Percentiles rank a stretch among this genome's conserved stretches.
Conservation (phyloP, 2,888 invertebrate genomes). For the Mimachlamys varia region DNA sequence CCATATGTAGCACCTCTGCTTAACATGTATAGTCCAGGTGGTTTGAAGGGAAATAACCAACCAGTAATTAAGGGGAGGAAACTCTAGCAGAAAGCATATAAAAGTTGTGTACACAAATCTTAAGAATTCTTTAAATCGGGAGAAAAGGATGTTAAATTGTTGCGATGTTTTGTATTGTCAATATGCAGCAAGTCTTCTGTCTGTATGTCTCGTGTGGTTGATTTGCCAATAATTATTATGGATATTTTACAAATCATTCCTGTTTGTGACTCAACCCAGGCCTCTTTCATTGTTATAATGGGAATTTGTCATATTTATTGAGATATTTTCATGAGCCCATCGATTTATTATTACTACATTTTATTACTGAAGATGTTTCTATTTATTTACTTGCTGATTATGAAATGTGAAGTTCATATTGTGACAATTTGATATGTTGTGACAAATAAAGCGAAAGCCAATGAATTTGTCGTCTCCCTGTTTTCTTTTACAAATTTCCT, state of each 20-base stretch:
- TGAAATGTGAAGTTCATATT: conserved; percentile 48
- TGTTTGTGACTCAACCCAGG: conserved; percentile 43
- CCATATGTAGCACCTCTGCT: no score
- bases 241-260: conserved; percentile 45
- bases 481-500: no score
- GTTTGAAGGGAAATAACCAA: no score
- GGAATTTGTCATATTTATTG: conserved; percentile 8
- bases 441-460: conserved; percentile 41
- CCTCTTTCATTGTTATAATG: conserved; percentile 48
- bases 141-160: no score
- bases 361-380: conserved; percentile 41
- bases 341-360: conserved; percentile 20
- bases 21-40: no score
- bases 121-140: no score
- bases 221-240: not conserved
- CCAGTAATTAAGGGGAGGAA: no score
- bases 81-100: no score
- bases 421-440: conserved; percentile 51
- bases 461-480: no score
- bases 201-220: not conserved
- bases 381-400: conserved; percentile 44
- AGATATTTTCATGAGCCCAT: conserved; percentile 23
- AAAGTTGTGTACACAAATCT: no score
- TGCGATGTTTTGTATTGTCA: no score
- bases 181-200: not conserved